Base-by-base conservation (phyloP, 2,888 invertebrate species). In the Sipha maydis region DNA sequence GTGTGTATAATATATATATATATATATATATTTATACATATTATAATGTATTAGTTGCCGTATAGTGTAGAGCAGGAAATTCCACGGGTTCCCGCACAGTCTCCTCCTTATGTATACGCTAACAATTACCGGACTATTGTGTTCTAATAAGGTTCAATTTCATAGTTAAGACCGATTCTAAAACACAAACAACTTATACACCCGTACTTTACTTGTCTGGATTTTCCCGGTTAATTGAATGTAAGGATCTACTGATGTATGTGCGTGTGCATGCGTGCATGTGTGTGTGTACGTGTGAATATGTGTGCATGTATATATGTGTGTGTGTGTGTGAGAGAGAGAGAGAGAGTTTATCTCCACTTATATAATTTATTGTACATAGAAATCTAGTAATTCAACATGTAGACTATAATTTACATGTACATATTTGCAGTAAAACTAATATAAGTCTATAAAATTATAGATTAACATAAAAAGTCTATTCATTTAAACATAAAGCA, bases 111-210 rank as follows among this genome's bases (percentile, higher is more conserved):
- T 25, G 25, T 25, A 7, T 25, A 25, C 61, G 61, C 84, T 75
- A 25, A 75, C 84, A 84, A 84, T 84, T 84, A 84, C 84, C 84
- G 61, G 76, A 61, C 84, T 41, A 84, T 84, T 84, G 84, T 84
- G 75, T 76, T 75, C 76, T 41, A 76, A 84, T 84, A 76, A 76
- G 84, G 84, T 84, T 84, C 84, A 84, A 84, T 84, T 84, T 84
- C 84, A 84, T n/a, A 78, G 78, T 78, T 56, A 48, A 67, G 34
- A 80, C 75, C 76, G 82, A 82, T 82, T 82, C 67, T 82, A 69
- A 80, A 80, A 80, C 80, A 80, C 80, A 69, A 80, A 61, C 61
- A 25, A 34, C 56, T 31, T 61, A 31, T 31, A 31, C 61, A 25
- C 61, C 21, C 61, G 61, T 61, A 21, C 61, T 61, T 21, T 61